Evolutionary conservation across 2,888 invertebrate genomes (phyloP).

Genomic region (Pyrgus malvae): DNA sequence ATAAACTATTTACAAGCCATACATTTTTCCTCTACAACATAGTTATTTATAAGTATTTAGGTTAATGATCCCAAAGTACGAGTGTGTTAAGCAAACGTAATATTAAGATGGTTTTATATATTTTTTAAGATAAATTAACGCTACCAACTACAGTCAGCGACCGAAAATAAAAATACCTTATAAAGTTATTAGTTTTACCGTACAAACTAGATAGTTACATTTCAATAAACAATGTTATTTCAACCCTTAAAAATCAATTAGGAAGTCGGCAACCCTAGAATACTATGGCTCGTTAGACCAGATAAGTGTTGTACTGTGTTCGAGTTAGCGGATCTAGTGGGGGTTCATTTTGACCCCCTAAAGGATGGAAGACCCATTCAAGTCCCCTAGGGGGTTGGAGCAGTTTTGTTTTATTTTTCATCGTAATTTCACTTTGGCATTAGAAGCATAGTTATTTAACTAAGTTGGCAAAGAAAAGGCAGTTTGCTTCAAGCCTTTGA

Average conservation of each 20-base stretch:
- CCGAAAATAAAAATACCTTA: too few species aligned
- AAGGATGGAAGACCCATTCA: not conserved
- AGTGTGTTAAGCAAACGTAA: too few species aligned
- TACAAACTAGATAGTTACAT: not conserved
- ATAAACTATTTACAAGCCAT: too few species aligned
- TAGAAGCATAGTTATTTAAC: conserved; percentile 19
- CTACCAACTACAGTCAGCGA: too few species aligned
- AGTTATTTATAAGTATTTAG: too few species aligned
- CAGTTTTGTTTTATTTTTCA: conserved; percentile 15
- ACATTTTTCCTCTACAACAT: too few species aligned
- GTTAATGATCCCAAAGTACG: too few species aligned
- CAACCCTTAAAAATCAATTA: not conserved
- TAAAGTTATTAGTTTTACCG: too few species aligned
- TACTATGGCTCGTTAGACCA: conserved; percentile 26
- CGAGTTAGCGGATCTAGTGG: conserved; percentile 26
- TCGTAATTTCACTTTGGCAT: conserved; percentile 27
- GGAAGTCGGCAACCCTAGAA: conserved; percentile 14
- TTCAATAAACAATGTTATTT: not conserved
- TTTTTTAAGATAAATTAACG: too few species aligned
- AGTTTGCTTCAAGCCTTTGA: conserved; percentile 5
- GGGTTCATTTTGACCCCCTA: conserved; percentile 25
- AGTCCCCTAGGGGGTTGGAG: not conserved
- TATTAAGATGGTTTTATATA: too few species aligned
- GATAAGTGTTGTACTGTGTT: conserved; percentile 29
- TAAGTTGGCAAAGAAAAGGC: conserved; percentile 19